These are phyloP conservation scores for Scaptomyza parva DNA, from an alignment of 2,888 invertebrate genomes.

Conservation along the genomic window DNA sequence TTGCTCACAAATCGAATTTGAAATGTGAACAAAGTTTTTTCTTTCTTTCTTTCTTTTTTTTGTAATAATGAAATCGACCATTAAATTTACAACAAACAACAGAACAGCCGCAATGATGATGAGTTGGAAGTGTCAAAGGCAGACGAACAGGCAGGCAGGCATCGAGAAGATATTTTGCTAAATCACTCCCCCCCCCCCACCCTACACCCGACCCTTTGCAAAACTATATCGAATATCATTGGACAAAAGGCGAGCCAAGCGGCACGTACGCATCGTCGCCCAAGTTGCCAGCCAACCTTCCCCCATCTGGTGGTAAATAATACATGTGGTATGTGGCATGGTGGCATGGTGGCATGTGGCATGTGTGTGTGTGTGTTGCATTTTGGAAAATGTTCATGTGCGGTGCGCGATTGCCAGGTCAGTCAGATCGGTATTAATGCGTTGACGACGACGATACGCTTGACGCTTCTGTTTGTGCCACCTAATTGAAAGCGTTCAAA, in stretches of 20 bases:
- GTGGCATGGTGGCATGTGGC: too few relatives aligned
- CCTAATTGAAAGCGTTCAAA: conserved; percentile 64
- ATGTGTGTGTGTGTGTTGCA: not conserved
- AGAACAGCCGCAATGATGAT: not conserved
- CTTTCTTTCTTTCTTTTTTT: not conserved
- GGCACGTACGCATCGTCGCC: conserved; percentile 30
- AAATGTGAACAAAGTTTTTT: conserved; percentile 29
- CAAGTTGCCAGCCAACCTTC: conserved; percentile 7
- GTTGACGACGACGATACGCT: conserved; percentile 26
- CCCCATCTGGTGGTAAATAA: conserved; percentile 6
- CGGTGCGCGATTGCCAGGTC: conserved; percentile 15
- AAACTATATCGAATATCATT: too few relatives aligned
- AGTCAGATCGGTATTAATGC: conserved; percentile 36
- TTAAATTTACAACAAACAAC: conserved; percentile 44
- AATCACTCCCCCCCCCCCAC: not conserved
- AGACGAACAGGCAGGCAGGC: not conserved
- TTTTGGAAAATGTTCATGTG: conserved; percentile 16
- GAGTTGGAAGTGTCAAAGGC: conserved; percentile 34
- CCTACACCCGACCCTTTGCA: too few relatives aligned
- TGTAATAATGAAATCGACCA: conserved; percentile 37
- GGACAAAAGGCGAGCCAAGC: not conserved
- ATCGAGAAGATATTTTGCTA: not conserved
- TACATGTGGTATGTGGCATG: conserved; percentile 2
- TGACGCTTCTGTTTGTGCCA: conserved; percentile 59
- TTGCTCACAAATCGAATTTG: conserved; percentile 33